Evolutionary conservation across 2,113 vertebrate genomes (phyloP), one percentile per base, ranked within the genome.

Genomic region (Lepisosteus osseus): DNA sequence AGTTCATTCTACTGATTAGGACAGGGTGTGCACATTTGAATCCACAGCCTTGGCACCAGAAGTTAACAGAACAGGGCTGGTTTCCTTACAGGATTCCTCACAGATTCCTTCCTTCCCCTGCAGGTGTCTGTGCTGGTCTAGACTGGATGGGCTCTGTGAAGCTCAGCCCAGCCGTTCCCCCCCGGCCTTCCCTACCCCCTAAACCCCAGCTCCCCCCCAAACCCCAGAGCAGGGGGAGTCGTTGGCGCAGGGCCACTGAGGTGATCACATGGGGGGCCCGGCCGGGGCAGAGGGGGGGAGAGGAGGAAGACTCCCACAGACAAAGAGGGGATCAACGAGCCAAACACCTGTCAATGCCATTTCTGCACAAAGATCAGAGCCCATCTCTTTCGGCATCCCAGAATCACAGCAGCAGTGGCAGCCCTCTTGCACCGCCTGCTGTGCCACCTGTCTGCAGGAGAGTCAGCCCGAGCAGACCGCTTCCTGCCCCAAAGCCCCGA

Each of bases 191-290:
- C 12, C 45, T 76, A 47, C 65, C 72, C n/a, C 68, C 74, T 45
- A 72, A 74, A 74, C 74, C 69, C 42, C 41, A 70, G 57, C 40
- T 55, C 6, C 68, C 68, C 40, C 68, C 68, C 59, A 61, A 70
- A 42, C 68, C 56, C 3, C 17, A 69, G 3, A 29, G 1, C 12
- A 0, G 62, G 45, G 51, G 12, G 17, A 40, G 4, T 4, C 43
- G 11, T 62, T 68, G 43, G 67, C 67, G 6, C 17, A 14, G 14
- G 54, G 41, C 12, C 7, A 70, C 68, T 61, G 40, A 71, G 11
- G 6, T 68, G 43, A 67, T 74, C 65, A 29, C 29, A 29, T 29
- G 29, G 29, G 29, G 29, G 29, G 29, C 29, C 29, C 1, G 29
- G 29, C 54, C 44, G 42, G 65, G 4, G 43, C 41, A 43, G 44